Percentiles rank a stretch among this genome's conserved stretches.
These are phyloP conservation scores for Elaphurus davidianus DNA, from an alignment of 2,113 vertebrate genomes.

Conservation along the genomic window DNA sequence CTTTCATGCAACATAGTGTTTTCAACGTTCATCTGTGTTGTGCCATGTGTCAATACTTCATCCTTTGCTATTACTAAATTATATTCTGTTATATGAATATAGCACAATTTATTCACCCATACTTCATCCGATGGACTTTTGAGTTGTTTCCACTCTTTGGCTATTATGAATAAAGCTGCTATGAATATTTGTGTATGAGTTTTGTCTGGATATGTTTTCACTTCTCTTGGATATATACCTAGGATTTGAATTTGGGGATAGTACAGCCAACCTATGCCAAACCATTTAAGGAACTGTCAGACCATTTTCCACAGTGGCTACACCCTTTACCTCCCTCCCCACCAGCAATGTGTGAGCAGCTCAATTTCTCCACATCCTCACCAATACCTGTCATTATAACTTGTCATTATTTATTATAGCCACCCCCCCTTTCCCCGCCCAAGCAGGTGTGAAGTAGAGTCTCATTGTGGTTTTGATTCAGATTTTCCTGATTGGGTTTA, in stretches of 20 bases:
- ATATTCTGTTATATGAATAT: neutral
- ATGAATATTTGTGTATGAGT: fast-evolving
- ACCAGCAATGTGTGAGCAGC: neutral
- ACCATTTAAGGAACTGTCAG: neutral
- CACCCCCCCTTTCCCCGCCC: neutral
- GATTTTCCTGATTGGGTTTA: neutral
- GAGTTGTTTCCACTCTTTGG: neutral
- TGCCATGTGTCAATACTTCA: neutral
- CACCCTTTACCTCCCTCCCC: neutral
- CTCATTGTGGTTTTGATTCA: neutral
- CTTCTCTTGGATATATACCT: neutral
- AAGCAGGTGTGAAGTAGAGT: neutral
- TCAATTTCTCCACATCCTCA: neutral
- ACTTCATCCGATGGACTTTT: neutral
- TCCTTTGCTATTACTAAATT: neutral
- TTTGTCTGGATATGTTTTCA: neutral
- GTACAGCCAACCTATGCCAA: neutral
- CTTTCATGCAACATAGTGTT: neutral
- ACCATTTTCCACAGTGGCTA: neutral
- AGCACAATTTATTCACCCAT: neutral
- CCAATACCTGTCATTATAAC: neutral
- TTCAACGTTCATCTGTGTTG: neutral
- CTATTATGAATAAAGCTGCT: neutral
- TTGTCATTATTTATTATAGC: neutral
- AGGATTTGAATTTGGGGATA: neutral